Evolutionary conservation across 53 echinoderm and acorn worm species (phyloP).

Genomic region (Stichopus horrens): DNA sequence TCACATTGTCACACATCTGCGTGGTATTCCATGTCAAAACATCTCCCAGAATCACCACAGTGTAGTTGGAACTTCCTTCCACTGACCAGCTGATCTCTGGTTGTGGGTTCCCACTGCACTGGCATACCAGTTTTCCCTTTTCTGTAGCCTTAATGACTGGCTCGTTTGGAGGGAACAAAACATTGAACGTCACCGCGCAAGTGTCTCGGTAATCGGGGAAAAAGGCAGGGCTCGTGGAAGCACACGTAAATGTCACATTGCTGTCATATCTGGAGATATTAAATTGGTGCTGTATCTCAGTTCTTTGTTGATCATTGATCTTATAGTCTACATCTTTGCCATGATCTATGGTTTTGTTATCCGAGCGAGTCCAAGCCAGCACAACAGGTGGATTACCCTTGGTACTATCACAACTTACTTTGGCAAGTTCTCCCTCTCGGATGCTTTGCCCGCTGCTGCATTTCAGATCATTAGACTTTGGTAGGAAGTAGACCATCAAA

Average conservation of each 20-base stretch:
- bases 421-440: not conserved
- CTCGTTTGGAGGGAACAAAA: not conserved
- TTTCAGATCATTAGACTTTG: not conserved
- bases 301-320: not conserved
- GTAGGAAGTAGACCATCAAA: not conserved
- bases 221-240: not conserved
- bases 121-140: not conserved
- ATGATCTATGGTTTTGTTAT: not conserved
- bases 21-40: not conserved
- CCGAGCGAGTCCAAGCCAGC: not conserved
- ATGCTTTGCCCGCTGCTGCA: not conserved
- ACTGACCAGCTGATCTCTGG: not conserved
- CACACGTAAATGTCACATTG: conserved; percentile 5
- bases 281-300: not conserved
- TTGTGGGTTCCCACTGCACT: not conserved
- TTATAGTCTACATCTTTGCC: not conserved
- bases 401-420: not conserved
- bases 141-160: not conserved
- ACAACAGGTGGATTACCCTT: not conserved
- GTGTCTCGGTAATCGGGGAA: not conserved
- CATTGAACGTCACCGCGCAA: not conserved
- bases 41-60: not conserved
- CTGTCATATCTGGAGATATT: not conserved
- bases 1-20: not conserved
- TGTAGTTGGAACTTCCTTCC: not conserved